Evolutionary conservation across 1,140 invertebrate species (phyloP).

Genomic region (Tachypleus tridentatus): DNA sequence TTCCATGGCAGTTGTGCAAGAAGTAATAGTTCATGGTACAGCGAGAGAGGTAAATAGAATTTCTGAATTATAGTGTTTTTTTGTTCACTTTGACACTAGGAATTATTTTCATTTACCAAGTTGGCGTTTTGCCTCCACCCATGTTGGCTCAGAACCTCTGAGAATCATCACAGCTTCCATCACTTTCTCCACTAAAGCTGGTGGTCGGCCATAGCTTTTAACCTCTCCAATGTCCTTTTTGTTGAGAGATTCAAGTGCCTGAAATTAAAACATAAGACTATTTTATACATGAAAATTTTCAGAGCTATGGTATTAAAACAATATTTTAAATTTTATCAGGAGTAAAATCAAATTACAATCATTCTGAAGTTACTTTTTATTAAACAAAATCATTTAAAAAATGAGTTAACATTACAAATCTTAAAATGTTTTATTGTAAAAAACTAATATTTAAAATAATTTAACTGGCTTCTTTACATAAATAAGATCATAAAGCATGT

Average conservation of each 20-base stretch:
- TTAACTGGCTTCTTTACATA: neutral
- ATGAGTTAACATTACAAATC: neutral
- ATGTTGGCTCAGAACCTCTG: constrained; percentile 58
- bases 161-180: constrained; percentile 80
- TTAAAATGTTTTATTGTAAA: neutral
- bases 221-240: constrained; percentile 81
- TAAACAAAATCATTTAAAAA: too few species aligned
- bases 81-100: too few species aligned
- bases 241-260: constrained; percentile 66
- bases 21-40: too few species aligned
- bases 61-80: too few species aligned
- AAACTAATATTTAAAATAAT: constrained; percentile 1
- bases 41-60: too few species aligned
- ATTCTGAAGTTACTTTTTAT: neutral
- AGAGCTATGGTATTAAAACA: neutral
- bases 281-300: neutral
- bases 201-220: constrained; percentile 70
- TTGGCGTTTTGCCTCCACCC: constrained; percentile 71
- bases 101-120: constrained; percentile 39
- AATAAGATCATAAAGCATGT: neutral
- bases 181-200: constrained; percentile 70
- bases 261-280: constrained; percentile 9
- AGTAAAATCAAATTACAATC: neutral
- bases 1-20: too few species aligned
- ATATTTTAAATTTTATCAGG: neutral